Evolutionary conservation across 2,113 vertebrate species (phyloP).

Genomic region (Nothoprocta perdicaria): DNA sequence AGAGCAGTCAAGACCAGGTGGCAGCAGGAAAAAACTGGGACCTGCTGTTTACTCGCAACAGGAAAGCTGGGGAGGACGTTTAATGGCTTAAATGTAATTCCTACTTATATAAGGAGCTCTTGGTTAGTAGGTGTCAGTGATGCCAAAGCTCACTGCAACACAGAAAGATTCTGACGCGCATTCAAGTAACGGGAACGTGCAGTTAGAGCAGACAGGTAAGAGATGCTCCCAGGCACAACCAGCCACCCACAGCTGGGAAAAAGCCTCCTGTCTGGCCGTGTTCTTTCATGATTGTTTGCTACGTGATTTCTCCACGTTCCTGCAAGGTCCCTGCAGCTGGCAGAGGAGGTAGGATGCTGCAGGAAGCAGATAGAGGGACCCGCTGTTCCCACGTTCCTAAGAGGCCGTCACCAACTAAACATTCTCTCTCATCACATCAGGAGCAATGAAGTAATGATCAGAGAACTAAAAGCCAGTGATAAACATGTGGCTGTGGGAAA

Average conservation of each 20-base stretch:
- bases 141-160: slow-evolving; percentile 4
- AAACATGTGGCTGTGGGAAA: not conserved
- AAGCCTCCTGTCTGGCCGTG: not conserved
- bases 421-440: not conserved
- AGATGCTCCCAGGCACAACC: not conserved
- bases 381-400: not conserved
- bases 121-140: not conserved
- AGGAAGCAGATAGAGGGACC: not conserved
- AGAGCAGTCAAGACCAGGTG: not conserved
- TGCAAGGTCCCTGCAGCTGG: not conserved
- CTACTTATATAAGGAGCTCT: slow-evolving; percentile 23
- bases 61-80: not conserved
- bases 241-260: not conserved
- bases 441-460: not conserved
- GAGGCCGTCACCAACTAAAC: not conserved
- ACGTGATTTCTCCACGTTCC: not conserved
- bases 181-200: not conserved
- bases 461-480: not conserved
- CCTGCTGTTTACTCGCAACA: not conserved
- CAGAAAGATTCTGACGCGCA: not conserved
- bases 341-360: not conserved
- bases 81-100: not conserved
- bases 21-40: slow-evolving; percentile 7
- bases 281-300: not conserved
- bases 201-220: not conserved